phyloP scores from a whole-genome alignment of 2,888 invertebrate genomes.

The Phytoseiulus persimilis region DNA sequence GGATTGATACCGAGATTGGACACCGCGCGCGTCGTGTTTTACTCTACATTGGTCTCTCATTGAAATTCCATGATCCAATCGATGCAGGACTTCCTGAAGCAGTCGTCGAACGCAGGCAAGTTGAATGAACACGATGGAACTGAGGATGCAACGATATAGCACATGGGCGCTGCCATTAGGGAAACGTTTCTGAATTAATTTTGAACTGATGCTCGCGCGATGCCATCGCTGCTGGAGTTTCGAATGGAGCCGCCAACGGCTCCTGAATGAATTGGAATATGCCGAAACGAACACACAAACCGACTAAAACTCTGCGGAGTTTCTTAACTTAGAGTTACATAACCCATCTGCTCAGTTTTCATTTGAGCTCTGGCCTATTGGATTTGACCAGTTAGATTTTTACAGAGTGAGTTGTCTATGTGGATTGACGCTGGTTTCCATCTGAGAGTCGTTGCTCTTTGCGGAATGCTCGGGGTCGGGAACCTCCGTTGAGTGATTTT shows the following conservation, averaged over 20 bases:
- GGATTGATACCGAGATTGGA: no score
- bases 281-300: neutral
- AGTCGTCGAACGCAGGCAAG: neutral
- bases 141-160: neutral
- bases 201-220: neutral
- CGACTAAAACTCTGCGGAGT: neutral
- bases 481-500: no score
- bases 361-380: neutral
- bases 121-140: neutral
- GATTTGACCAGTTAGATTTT: no score
- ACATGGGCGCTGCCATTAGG: neutral
- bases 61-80: no score
- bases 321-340: neutral
- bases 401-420: no score
- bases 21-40: no score
- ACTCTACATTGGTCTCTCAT: no score
- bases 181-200: neutral
- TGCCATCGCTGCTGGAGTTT: neutral
- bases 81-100: neutral
- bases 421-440: no score
- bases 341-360: neutral
- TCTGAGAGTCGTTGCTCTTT: no score
- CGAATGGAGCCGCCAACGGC: neutral
- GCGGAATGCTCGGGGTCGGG: no score
- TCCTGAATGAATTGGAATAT: neutral